Conservation (phyloP, 2,113 vertebrate species). For the Formicarius rufipectus region DNA sequence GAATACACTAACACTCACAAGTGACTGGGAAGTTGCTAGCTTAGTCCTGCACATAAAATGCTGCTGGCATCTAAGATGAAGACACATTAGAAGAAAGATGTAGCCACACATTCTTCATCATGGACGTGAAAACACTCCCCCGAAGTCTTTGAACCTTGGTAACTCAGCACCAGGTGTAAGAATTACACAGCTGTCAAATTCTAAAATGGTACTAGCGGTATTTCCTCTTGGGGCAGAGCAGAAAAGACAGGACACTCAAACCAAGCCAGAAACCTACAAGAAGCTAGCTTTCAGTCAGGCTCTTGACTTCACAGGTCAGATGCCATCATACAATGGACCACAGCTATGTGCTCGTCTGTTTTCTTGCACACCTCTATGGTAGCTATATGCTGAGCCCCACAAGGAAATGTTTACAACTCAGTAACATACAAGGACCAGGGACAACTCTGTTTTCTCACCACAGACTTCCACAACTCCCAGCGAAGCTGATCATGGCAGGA, state of each 20-base stretch:
- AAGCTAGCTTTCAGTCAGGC: neutral
- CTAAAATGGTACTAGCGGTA: neutral
- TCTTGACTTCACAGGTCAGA: neutral
- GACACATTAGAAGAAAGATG: neutral
- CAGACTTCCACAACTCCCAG: neutral
- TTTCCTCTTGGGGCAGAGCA: neutral
- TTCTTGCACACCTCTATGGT: neutral
- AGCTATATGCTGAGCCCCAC: neutral
- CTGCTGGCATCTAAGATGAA: neutral
- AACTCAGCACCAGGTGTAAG: neutral
- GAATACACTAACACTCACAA: neutral
- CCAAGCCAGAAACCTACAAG: neutral
- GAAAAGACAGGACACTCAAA: neutral
- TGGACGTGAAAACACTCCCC: neutral
- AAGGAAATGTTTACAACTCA: neutral
- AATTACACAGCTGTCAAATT: neutral
- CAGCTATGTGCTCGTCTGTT: fast-evolving
- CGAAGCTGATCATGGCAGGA: neutral
- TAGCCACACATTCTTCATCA: neutral
- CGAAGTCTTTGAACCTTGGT: neutral
- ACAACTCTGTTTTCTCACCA: neutral
- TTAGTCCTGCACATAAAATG: neutral
- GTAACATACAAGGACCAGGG: neutral
- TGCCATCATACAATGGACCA: neutral
- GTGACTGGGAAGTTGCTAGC: neutral